phyloP scores from a whole-genome alignment of 2,797 vertebrate genomes.

The Helarctos malayanus region DNA sequence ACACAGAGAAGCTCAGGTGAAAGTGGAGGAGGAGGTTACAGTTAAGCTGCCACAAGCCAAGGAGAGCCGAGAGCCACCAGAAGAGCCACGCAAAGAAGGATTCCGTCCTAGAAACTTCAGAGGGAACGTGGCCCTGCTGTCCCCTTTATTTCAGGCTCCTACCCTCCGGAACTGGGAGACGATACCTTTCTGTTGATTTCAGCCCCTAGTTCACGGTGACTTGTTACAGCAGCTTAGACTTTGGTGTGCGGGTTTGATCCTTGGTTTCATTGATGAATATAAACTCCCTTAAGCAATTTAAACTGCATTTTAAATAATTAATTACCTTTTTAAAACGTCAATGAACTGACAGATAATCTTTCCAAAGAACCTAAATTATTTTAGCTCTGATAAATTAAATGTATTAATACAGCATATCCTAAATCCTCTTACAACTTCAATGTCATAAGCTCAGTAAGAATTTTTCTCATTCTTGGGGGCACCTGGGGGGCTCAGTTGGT shows the following conservation, averaged over 20 bases:
- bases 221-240: background rate
- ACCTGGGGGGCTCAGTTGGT: too few species aligned
- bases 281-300: background rate
- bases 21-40: background rate
- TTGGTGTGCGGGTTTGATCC: background rate
- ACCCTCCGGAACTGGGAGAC: background rate
- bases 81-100: background rate
- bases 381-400: background rate
- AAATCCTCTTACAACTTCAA: background rate
- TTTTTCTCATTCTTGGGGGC: background rate
- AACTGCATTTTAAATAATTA: background rate
- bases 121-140: background rate
- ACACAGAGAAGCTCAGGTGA: background rate
- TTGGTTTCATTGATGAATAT: slow-evolving; percentile 19
- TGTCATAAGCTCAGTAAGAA: background rate
- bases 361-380: background rate
- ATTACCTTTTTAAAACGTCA: slow-evolving; percentile 17
- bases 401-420: background rate
- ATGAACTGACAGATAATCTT: background rate
- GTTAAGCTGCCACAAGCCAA: background rate
- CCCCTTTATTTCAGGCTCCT: background rate
- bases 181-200: background rate
- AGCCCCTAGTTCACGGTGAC: background rate
- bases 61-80: background rate
- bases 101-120: background rate